phyloP scores from a whole-genome alignment of 2,888 invertebrate species.

The Deilephila elpenor region DNA sequence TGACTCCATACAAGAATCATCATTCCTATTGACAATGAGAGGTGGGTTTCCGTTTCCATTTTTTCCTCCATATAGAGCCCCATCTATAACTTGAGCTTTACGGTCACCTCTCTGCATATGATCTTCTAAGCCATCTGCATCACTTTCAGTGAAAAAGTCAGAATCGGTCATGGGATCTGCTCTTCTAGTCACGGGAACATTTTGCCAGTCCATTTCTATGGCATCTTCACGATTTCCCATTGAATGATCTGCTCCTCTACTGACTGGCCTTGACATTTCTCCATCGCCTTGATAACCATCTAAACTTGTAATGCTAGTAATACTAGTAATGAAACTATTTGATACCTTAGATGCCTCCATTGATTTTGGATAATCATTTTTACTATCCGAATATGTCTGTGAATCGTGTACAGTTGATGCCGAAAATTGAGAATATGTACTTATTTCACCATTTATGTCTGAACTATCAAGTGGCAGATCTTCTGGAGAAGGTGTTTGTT shows the following conservation, averaged over 20 bases:
- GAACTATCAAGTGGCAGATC: slow-evolving; percentile 92
- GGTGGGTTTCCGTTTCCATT: slow-evolving; percentile 83
- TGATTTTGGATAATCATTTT: slow-evolving; percentile 86
- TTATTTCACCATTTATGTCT: slow-evolving; percentile 85
- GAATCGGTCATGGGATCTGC: slow-evolving; percentile 96
- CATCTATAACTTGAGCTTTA: slow-evolving; percentile 93
- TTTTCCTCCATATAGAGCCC: slow-evolving; percentile 92
- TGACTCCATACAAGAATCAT: slow-evolving; percentile 94
- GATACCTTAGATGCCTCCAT: slow-evolving; percentile 87
- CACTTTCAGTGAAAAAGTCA: slow-evolving; percentile 95
- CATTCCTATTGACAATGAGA: slow-evolving; percentile 84
- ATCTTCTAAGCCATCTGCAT: slow-evolving; percentile 93
- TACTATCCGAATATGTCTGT: slow-evolving; percentile 84
- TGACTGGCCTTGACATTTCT: slow-evolving; percentile 94
- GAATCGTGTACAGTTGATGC: slow-evolving; percentile 80
- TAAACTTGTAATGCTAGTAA: slow-evolving; percentile 95
- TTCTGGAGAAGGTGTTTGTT: slow-evolving; percentile 93
- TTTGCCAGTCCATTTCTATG: slow-evolving; percentile 84
- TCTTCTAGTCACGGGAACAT: slow-evolving; percentile 87
- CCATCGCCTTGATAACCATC: slow-evolving; percentile 98
- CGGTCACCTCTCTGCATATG: slow-evolving; percentile 89
- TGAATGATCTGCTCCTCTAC: slow-evolving; percentile 91
- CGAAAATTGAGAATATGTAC: slow-evolving; percentile 82
- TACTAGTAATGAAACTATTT: slow-evolving; percentile 92
- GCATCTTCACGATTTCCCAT: slow-evolving; percentile 82